These are phyloP conservation scores for Embidobia sp. DNA, from an alignment of 2,888 invertebrate genomes.

Conservation along the genomic window DNA sequence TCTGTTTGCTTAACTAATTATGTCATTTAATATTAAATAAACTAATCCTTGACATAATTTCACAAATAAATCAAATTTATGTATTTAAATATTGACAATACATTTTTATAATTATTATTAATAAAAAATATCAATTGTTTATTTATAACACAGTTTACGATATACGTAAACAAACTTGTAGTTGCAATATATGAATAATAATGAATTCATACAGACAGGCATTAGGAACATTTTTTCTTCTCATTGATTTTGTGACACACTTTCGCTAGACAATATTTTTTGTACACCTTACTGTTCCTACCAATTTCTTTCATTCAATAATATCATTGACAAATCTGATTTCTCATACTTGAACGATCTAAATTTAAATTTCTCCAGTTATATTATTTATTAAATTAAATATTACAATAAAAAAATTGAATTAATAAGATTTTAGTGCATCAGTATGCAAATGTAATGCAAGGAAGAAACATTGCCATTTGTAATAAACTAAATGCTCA, in stretches of 20 bases:
- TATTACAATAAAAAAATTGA: no score
- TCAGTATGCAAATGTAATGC: no score
- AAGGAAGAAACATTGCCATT: no score
- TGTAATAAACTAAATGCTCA: no score
- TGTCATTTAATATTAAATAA: neutral
- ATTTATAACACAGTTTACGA: no score
- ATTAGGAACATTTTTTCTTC: constrained; percentile 28
- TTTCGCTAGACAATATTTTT: constrained; percentile 45
- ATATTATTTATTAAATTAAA: constrained; percentile 29
- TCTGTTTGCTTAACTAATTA: no score
- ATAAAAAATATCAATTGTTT: no score
- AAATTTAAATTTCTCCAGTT: constrained; percentile 22
- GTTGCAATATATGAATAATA: no score
- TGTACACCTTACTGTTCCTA: constrained; percentile 8
- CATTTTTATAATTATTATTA: no score
- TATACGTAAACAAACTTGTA: no score
- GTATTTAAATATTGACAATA: no score
- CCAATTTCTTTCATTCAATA: constrained; percentile 7
- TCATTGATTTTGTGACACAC: constrained; percentile 50
- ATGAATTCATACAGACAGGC: neutral
- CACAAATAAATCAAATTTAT: neutral
- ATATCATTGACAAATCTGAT: constrained; percentile 14
- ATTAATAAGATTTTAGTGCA: no score
- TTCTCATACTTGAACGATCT: neutral
- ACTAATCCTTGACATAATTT: constrained; percentile 4